Base-by-base conservation (phyloP, 2,888 invertebrate species). In the Lysandra bellargus region DNA sequence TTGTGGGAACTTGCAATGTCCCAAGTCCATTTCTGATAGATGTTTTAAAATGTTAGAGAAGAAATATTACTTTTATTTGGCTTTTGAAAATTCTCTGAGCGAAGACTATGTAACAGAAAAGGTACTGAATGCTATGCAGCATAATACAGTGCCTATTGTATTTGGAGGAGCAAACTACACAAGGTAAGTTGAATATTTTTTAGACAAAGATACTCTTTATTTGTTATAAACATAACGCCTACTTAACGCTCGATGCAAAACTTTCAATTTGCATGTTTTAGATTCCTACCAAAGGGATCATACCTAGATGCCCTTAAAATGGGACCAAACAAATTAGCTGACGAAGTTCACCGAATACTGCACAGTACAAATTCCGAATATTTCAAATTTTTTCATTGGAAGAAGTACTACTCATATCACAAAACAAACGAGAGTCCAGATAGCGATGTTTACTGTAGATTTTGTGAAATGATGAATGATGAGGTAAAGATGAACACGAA, bases 111-210 rank as follows among this genome's bases (percentile, higher is more conserved):
- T 92, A 0, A 90, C 93, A 1, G 92, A 93, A 82, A 92, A 92
- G 81, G 80, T 92, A 44, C 81, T 92, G 14, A 83, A 89, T 80
- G 89, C 95, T 60, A 86, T 95, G n/a, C 94, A 95, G 83, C 95
- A 96, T 85, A 91, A 95, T 84, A 93, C 96, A 1, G 92, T 97
- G 17, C 97, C 97, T 0, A 94, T 97, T 5, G 96, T 96, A 4
- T 96, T 95, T 89, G 96, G 97, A 1, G 96, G 96, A 73, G 95
- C 95, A 78, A 95, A 97, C 88, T 97, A 97, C 87, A 89, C 88
- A 60, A 91, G 91, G 93, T 90, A 82, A 83, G 77, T 80, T 33
- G 3, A 4, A 73, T 60, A 7, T 14, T n/a, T 12, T 61, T 60
- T 3, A 17, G 37, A 75, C 17, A 1, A 40, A 61, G 5, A 30